Base-by-base conservation (phyloP, 2,797 vertebrate genomes). In the Molossus alvarezi region DNA sequence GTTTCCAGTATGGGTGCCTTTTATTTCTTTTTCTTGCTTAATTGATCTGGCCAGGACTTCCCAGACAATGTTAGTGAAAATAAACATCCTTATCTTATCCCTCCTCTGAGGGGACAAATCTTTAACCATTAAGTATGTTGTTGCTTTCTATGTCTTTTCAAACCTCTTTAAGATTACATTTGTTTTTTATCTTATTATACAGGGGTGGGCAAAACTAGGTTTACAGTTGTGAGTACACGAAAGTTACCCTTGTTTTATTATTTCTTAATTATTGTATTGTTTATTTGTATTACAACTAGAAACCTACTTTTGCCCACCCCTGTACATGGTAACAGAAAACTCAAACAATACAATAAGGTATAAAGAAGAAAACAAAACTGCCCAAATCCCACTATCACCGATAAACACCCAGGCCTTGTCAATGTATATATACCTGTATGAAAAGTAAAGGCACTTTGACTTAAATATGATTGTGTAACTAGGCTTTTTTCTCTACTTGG, bases 91-190 rank as follows among this genome's bases (percentile, higher is more conserved):
- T 55, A 17, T 48, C 23, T 79, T 58, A 11, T 37, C 80, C 23
- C 37, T 41, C 15, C 58, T 89, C 51, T 58, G 21, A 41, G 6
- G 6, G 12, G 58, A 1, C n/a, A 55, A 17, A 15, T 55, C 29
- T 93, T 53, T 67, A 86, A 18, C 45, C 41, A 21, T 60, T 58
- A 65, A 21, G 6, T 73, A 27, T 27, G 9, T 21, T 18, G 6
- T 57, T 51, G 81, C n/a, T 60, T 82, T 77, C 83, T 64, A 1
- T 81, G 72, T 76, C 75, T 86, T 92, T 89, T 62, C 53, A n/a
- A 62, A 62, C 15, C 65, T 48, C 21, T 90, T 85, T 81, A 77
- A 69, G 20, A 53, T 85, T 88, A 60, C 14, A 7, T 94, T 90
- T 80, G 53, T 84, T 73, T 76, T 84, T 83, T 25, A 58, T 67